Evolutionary conservation across 2,797 vertebrate species (phyloP), one percentile per base, ranked within the genome.

Genomic region (Vireo griseus): DNA sequence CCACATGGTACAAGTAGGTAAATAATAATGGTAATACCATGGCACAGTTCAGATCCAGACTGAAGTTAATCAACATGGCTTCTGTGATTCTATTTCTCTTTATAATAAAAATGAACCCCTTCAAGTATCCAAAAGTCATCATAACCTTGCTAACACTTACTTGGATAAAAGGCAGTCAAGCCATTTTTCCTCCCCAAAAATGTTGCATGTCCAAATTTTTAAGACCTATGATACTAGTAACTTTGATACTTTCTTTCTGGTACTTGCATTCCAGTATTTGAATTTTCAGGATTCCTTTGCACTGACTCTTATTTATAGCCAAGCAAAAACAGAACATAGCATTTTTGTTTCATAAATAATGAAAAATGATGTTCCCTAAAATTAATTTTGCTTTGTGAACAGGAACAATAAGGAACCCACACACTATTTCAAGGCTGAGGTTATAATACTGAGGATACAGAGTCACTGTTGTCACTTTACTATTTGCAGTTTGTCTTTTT

Each of bases 401-500:
- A 62, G 47, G 21, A 94, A 58, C 42, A 92, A 40, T 63, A 95
- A 68, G 25, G 74, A 76, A 82, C 57, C 3, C 28, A 65, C 39
- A 37, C 22, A 14, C 76, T 85, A 58, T 89, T 82, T 65, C 72
- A 61, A 74, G 21, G 40, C 14, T 89, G 78, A 86, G 22, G 45
- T 40, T 86, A 76, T 44, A 86, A 74, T 91, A 28, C 21, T 73
- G 61, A 74, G 42, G 50, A 57, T 77, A 48, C 7, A 44, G 71
- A 88, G 67, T 35, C 54, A 67, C 57, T 87, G 65, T 62, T 87
- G 57, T 80, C 81, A 85, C 69, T 91, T 92, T 80, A 83, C 40
- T 85, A 80, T 91, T 87, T 24, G 37, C 65, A 87, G 59, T 92
- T 93, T 86, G 63, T 85, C 40, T 82, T 84, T 94, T 94, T 90